phyloP scores from a whole-genome alignment of 2,888 invertebrate genomes.

The Spilarctia lutea region DNA sequence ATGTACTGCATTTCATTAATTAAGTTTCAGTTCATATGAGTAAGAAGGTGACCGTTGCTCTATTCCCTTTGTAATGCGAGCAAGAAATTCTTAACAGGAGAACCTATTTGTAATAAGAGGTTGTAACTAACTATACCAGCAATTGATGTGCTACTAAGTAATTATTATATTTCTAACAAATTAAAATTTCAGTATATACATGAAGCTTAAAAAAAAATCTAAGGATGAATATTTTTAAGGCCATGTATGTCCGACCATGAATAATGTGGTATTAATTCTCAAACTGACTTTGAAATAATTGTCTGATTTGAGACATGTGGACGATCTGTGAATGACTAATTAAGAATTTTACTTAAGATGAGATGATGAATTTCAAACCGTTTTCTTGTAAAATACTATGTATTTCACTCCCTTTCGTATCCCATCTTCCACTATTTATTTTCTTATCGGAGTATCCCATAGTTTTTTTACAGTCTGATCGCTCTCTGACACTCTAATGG shows the following conservation, averaged over 20 bases:
- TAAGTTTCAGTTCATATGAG: neutral
- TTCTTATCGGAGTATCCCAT: neutral
- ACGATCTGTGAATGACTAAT: neutral
- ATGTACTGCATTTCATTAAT: too few relatives aligned
- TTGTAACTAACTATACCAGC: neutral
- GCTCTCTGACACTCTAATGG: neutral
- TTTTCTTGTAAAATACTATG: neutral
- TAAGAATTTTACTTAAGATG: neutral
- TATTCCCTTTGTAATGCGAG: too few relatives aligned
- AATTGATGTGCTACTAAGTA: neutral
- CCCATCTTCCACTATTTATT: neutral
- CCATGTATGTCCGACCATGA: neutral
- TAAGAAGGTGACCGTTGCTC: neutral
- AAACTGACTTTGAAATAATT: neutral
- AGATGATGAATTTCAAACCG: neutral
- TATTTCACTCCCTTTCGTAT: neutral
- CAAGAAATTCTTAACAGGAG: neutral
- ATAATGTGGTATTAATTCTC: neutral
- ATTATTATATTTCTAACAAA: neutral
- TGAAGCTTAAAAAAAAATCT: neutral
- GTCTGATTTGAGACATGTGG: neutral
- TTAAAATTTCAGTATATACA: neutral
- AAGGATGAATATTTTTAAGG: neutral
- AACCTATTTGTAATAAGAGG: neutral
- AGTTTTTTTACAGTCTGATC: neutral